These are phyloP conservation scores for Megaustenia siamemsis DNA, from an alignment of 2,888 invertebrate genomes.

Conservation along the genomic window DNA sequence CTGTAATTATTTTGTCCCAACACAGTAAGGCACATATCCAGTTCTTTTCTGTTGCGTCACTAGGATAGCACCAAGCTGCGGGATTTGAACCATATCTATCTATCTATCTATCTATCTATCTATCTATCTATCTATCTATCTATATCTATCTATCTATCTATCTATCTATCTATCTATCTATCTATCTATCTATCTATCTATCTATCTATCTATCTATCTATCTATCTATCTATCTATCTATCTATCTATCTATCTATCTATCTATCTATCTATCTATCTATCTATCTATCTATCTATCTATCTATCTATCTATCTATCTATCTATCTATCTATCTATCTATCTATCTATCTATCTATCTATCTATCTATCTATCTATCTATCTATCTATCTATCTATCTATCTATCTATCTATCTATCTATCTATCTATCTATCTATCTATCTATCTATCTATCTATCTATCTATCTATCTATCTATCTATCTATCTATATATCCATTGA, in stretches of 20 bases:
- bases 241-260: conserved; percentile 31
- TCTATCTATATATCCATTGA: too few species aligned
- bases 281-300: conserved; percentile 22
- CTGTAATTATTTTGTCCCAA: background rate
- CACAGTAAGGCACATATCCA: background rate
- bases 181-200: background rate
- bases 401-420: too few species aligned
- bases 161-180: background rate
- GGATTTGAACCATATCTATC: too few species aligned
- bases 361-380: background rate
- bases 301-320: conserved; percentile 11
- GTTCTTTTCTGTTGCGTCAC: too few species aligned
- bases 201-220: background rate
- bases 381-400: too few species aligned
- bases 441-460: too few species aligned
- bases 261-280: conserved; percentile 31
- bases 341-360: background rate
- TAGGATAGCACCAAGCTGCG: too few species aligned
- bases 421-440: too few species aligned
- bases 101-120: background rate
- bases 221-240: conserved; percentile 31
- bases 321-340: conserved; percentile 9
- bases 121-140: background rate
- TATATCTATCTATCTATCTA: too few species aligned
- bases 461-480: too few species aligned